Base-by-base conservation (phyloP, 2,888 invertebrate species). In the Leptarthrus brevirostris region DNA sequence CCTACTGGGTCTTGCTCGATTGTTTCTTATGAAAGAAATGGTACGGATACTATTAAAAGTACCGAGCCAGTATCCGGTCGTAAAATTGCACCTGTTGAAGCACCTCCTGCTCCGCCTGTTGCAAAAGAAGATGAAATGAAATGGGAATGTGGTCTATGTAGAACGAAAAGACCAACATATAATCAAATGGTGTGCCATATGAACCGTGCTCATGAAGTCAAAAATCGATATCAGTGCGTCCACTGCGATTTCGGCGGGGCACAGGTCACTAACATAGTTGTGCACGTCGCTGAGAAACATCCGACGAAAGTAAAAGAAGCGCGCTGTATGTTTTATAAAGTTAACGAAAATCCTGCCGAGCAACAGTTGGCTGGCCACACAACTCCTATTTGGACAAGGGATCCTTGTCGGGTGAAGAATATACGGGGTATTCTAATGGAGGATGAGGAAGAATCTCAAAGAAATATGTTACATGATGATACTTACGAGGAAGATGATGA, bases 201-300 rank as follows among this genome's bases (percentile, higher is more conserved):
- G 5, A 61, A 40, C 5, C 0, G 18, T 0, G 8, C 36, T 1
- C 94, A 95, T 80, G 86, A 88, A 30, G 87, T 91, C 1, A 90
- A 89, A 74, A 87, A 88, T 79, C 92, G 92, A 77, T 93, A 87
- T 81, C 91, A 90, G 79, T 94, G 94, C 79, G 87, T 87, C 0
- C 85, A 90, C 75, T 95, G 94, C 78, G 81, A 86, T 0, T 92
- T 88, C 77, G 87, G 87, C 26, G 85, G 85, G 0, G 83, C 89
- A 0, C 87, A 87, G 1, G 83, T 87, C 24, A 86, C 87, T 5
- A 87, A 87, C 26, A 88, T 92, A 49, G 86, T 86, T 18, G 87
- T 87, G 47, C 93, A 93, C 80, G 88, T 90, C 76, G 81, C 83
- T 1, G 86, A 86, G 10, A 87, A 88, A 3, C 93, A 93, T 80